Percentiles rank a stretch among this genome's conserved stretches.
Evolutionary conservation across 2,797 vertebrate species (phyloP).

Genomic region (Glyptemys insculpta): DNA sequence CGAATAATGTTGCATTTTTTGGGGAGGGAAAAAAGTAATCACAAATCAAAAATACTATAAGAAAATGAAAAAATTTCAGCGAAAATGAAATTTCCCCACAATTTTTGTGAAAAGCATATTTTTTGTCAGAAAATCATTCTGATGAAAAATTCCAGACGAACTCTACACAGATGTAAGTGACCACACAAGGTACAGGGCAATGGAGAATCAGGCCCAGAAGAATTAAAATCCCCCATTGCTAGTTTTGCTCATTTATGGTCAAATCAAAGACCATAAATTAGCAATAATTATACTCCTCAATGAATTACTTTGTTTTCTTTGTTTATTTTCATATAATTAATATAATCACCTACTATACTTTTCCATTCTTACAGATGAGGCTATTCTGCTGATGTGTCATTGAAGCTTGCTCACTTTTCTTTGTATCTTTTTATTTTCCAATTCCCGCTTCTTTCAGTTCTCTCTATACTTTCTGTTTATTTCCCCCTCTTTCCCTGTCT

Average conservation of each 20-base stretch:
- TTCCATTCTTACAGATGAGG: conserved; percentile 10
- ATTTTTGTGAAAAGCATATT: not conserved
- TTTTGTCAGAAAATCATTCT: not conserved
- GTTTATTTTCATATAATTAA: not conserved
- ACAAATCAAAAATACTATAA: not conserved
- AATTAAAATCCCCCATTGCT: not conserved
- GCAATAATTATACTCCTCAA: not conserved
- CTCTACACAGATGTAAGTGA: not conserved
- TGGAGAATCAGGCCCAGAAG: not conserved
- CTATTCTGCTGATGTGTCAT: conserved; percentile 8
- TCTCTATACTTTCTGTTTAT: not conserved
- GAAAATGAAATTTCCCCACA: not conserved
- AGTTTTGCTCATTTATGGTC: not conserved
- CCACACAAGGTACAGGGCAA: not conserved
- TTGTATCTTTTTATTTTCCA: conserved; percentile 12
- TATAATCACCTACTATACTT: not conserved
- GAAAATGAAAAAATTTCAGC: not conserved
- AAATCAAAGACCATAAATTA: not conserved
- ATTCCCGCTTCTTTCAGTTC: not conserved
- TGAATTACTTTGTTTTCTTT: not conserved
- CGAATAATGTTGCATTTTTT: not conserved
- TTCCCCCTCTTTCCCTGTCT: not conserved
- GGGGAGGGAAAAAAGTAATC: not conserved
- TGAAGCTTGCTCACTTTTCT: conserved; percentile 23
- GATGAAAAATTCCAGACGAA: not conserved